Conservation (phyloP, 2,888 invertebrate species). For the Xestia sexstrigata region DNA sequence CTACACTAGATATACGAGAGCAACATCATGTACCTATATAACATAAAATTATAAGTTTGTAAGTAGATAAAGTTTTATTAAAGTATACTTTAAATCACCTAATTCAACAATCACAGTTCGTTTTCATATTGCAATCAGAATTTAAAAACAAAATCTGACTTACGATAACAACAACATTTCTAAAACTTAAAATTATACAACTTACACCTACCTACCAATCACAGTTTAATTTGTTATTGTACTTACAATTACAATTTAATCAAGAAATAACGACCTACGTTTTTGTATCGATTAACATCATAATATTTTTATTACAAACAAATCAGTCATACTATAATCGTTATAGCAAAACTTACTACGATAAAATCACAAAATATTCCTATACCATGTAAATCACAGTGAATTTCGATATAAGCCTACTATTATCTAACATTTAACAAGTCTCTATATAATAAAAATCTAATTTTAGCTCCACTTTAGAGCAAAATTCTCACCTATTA, state of each 20-base stretch:
- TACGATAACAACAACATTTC: slow-evolving; percentile 47
- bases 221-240: slow-evolving; percentile 46
- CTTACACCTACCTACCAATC: slow-evolving; percentile 48
- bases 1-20: slow-evolving; percentile 50
- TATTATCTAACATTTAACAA: slow-evolving; percentile 46
- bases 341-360: slow-evolving; percentile 44
- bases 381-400: slow-evolving; percentile 44
- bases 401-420: slow-evolving; percentile 42
- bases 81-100: slow-evolving; percentile 46
- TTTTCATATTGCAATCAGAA: slow-evolving; percentile 47
- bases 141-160: slow-evolving; percentile 46
- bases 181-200: slow-evolving; percentile 48
- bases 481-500: slow-evolving; percentile 44
- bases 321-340: slow-evolving; percentile 45
- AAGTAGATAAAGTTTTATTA: slow-evolving; percentile 45
- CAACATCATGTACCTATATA: slow-evolving; percentile 50
- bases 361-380: slow-evolving; percentile 45
- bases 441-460: slow-evolving; percentile 44
- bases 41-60: slow-evolving; percentile 43
- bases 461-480: slow-evolving; percentile 42
- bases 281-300: slow-evolving; percentile 44
- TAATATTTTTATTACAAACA: slow-evolving; percentile 45
- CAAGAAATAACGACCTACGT: slow-evolving; percentile 45
- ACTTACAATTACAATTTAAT: slow-evolving; percentile 44
- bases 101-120: slow-evolving; percentile 47